phyloP scores from a whole-genome alignment of 1,140 invertebrate species.

The Euwallacea fornicatus region DNA sequence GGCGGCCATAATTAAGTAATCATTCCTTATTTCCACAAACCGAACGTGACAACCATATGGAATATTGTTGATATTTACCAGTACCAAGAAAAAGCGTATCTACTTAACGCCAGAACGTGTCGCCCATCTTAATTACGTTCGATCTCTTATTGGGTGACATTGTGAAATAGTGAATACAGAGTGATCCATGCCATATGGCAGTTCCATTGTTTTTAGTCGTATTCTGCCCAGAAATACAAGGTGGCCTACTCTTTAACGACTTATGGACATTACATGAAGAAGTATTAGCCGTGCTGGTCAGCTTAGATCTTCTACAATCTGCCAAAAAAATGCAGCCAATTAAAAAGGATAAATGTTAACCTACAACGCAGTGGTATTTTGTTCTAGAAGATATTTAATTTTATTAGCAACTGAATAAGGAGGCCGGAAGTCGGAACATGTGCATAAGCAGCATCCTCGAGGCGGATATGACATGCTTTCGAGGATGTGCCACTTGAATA shows the following conservation, averaged over 20 bases:
- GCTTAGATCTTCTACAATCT: too few species aligned
- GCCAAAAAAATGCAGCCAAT: too few species aligned
- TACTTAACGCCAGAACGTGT: slow-evolving; percentile 9
- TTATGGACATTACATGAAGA: too few species aligned
- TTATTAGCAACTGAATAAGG: slow-evolving; percentile 20
- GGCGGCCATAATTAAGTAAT: slow-evolving; percentile 28
- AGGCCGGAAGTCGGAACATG: slow-evolving; percentile 39
- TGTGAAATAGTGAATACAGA: slow-evolving; percentile 6
- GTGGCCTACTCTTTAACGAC: too few species aligned
- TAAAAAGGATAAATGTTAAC: too few species aligned
- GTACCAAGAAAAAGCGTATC: slow-evolving; percentile 23
- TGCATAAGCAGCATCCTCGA: slow-evolving; percentile 36
- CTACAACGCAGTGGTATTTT: too few species aligned
- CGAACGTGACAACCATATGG: slow-evolving; percentile 20
- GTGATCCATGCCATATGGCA: too few species aligned
- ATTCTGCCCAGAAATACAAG: too few species aligned
- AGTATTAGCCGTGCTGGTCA: too few species aligned
- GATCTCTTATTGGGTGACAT: slow-evolving; percentile 28
- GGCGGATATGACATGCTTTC: slow-evolving; percentile 40
- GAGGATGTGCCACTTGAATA: slow-evolving; percentile 39
- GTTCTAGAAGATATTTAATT: too few species aligned
- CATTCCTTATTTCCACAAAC: slow-evolving; percentile 32
- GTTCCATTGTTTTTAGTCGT: too few species aligned
- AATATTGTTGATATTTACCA: slow-evolving; percentile 29
- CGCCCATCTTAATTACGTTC: slow-evolving; percentile 10